Evolutionary conservation across 2,797 vertebrate genomes (phyloP).

Genomic region (Tachyglossus aculeatus): DNA sequence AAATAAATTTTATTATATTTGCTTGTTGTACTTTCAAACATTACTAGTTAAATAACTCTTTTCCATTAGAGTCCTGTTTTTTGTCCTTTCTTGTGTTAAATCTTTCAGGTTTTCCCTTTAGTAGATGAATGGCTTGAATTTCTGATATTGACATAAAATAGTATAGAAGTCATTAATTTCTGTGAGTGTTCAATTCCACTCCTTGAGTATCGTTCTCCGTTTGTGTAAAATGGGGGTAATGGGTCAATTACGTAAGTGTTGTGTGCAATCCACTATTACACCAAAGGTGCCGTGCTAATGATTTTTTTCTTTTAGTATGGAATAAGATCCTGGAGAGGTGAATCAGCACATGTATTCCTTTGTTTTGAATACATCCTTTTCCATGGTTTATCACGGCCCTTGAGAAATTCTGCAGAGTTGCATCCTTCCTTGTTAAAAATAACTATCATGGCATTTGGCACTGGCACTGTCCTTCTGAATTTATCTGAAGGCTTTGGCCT

Average conservation of each 20-base stretch:
- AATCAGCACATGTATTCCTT: no score
- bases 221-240: no score
- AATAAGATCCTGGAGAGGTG: no score
- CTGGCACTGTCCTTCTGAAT: no score
- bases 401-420: not conserved
- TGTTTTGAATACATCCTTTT: no score
- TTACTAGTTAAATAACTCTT: constrained; percentile 7
- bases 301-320: no score
- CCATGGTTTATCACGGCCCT: no score
- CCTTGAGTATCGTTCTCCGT: no score
- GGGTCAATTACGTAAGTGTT: no score
- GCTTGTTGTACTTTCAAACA: constrained; percentile 37
- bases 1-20: constrained; percentile 37
- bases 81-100: not conserved
- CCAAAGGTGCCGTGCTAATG: no score
- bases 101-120: constrained; percentile 1
- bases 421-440: not conserved
- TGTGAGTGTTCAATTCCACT: no score
- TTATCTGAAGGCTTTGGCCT: not conserved
- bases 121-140: constrained; percentile 5
- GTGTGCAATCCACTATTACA: no score
- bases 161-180: not conserved
- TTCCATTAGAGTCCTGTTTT: not conserved
- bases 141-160: not conserved
- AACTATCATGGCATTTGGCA: not conserved